Percentiles rank a stretch among this genome's conserved stretches.
Evolutionary conservation across 2,113 vertebrate genomes (phyloP).

Genomic region (Rafetus swinhoei): DNA sequence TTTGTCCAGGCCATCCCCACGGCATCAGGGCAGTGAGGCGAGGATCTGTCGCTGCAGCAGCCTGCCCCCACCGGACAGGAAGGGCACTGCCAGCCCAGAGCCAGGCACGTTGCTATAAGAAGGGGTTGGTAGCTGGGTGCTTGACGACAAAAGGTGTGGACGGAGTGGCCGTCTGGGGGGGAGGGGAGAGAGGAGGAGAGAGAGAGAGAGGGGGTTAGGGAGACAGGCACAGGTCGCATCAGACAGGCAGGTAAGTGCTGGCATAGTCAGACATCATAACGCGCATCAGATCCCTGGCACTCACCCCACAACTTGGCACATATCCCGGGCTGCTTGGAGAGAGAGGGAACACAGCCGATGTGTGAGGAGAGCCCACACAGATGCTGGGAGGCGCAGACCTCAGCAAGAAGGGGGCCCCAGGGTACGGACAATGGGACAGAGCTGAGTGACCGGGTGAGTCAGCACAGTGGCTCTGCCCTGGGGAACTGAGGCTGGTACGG

Average conservation of each 20-base stretch:
- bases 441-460: not conserved
- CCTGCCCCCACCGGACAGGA: not conserved
- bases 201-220: no score
- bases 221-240: fast-evolving
- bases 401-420: not conserved
- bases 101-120: slow-evolving; percentile 69
- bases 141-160: slow-evolving; percentile 58
- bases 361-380: not conserved
- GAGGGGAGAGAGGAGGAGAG: no score
- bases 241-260: not conserved
- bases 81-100: not conserved
- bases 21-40: not conserved
- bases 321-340: not conserved
- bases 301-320: not conserved
- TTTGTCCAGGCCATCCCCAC: not conserved
- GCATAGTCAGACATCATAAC: not conserved
- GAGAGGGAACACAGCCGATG: not conserved
- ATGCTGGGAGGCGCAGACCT: not conserved
- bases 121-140: slow-evolving; percentile 72
- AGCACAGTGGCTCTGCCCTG: not conserved
- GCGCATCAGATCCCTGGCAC: not conserved
- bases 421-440: not conserved
- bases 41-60: slow-evolving; percentile 9
- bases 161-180: slow-evolving; percentile 53
- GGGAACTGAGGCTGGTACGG: not conserved